Evolutionary conservation across 2,113 vertebrate genomes (phyloP), one percentile per base, ranked within the genome.

Genomic region (Seriola aureovittata): DNA sequence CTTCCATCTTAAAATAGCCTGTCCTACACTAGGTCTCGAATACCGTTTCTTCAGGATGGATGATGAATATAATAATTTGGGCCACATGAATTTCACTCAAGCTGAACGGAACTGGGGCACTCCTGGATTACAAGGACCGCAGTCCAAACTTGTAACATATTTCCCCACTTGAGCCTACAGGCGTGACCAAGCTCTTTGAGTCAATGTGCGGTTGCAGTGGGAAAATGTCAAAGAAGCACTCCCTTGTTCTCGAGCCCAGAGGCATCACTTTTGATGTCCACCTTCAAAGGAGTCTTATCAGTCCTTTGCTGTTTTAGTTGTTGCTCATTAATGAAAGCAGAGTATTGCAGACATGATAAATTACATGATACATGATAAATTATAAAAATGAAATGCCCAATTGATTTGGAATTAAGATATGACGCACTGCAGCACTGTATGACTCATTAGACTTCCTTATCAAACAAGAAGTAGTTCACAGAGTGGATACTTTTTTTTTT

Each of bases 201-300:
- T 88, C 87, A 73, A 84, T 67, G 86, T 82, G 82, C 65, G 80
- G 68, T 65, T 80, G 72, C 71, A 65, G 40, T 62, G 78, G 81
- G 87, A 67, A 89, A 88, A 88, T 87, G 89, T 91, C 89, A 89
- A 78, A 87, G 86, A 86, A 75, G 78, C 67, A 5, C 74, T 82
- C 70, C 63, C 86, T 89, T 90, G 90, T 90, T 92, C 89, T 87
- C 75, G 55, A 14, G 58, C 88, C 93, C 87, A 85, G 82, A 91
- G 91, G 91, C 92, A 25, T 75, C 83, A 84, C 85, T 36, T 91
- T 90, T 92, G 87, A 92, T 90, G 88, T 92, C 89, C 87, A 91
- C 87, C 89, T 91, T 91, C 90, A 93, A 91, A 89, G 80, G 12
- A 52, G 54, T 65, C 79, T 88, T 88, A 89, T 90, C 90, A 54